Evolutionary conservation across 2,113 vertebrate species (phyloP).

Genomic region (Odocoileus hemionus): DNA sequence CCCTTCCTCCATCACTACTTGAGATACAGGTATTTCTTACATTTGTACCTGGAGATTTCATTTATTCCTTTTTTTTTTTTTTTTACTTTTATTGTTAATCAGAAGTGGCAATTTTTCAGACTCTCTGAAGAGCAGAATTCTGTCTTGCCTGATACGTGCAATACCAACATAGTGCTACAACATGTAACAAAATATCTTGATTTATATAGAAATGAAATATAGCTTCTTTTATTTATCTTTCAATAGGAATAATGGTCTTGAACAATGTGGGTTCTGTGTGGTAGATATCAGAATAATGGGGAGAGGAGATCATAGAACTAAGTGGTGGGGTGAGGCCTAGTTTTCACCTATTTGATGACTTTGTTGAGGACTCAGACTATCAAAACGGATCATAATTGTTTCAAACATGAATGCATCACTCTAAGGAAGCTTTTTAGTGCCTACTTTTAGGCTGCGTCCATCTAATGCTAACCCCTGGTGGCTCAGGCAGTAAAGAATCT

Average conservation of each 20-base stretch:
- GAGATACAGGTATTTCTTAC: neutral
- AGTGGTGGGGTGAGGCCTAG: neutral
- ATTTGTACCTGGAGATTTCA: neutral
- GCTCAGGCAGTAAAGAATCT: neutral
- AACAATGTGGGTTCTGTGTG: neutral
- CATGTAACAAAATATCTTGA: neutral
- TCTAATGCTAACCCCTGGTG: neutral
- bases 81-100: neutral
- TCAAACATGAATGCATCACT: neutral
- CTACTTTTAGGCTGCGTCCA: neutral
- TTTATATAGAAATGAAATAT: neutral
- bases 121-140: neutral
- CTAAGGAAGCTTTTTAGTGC: neutral
- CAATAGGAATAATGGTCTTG: neutral
- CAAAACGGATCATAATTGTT: neutral
- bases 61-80: neutral
- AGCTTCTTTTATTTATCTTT: neutral
- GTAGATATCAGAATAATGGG: neutral
- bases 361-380: neutral
- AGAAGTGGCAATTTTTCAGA: neutral
- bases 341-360: neutral
- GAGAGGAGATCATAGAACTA: neutral
- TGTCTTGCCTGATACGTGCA: neutral
- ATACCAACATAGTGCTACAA: neutral
- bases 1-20: neutral